phyloP scores from a whole-genome alignment of 2,113 vertebrate genomes.

The Lichenostomus cassidix region DNA sequence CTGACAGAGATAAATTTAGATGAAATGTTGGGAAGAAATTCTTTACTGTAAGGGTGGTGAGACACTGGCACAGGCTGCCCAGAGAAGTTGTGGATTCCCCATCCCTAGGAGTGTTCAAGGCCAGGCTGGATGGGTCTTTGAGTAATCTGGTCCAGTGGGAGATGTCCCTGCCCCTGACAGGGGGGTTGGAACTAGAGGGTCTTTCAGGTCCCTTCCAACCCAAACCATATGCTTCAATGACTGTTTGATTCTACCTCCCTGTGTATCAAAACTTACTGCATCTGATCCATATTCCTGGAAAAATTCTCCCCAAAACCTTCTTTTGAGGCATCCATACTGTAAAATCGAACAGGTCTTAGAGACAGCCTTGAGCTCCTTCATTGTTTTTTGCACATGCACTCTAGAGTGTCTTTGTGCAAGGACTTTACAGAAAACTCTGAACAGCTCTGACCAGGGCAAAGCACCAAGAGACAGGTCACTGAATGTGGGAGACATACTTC shows the following conservation, averaged over 20 bases:
- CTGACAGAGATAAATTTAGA: background rate
- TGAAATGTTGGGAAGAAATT: background rate
- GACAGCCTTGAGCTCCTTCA: background rate
- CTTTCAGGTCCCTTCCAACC: background rate
- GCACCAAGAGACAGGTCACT: background rate
- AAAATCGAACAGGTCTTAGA: background rate
- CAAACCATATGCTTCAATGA: background rate
- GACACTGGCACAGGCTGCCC: background rate
- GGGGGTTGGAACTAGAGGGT: background rate
- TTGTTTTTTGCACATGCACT: accelerated
- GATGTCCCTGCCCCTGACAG: background rate
- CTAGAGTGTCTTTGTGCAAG: background rate
- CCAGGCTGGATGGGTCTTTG: background rate
- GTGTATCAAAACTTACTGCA: background rate
- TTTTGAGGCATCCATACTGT: background rate
- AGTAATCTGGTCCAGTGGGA: background rate
- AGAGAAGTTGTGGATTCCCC: background rate
- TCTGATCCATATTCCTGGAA: background rate
- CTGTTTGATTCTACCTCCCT: background rate
- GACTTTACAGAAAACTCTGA: background rate
- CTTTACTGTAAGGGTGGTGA: background rate
- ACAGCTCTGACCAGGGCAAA: background rate
- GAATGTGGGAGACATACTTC: background rate
- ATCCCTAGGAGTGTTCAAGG: background rate
- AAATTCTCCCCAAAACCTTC: background rate